These are phyloP conservation scores for Parelbella ahira DNA, from an alignment of 2,888 invertebrate genomes.

Conservation along the genomic window DNA sequence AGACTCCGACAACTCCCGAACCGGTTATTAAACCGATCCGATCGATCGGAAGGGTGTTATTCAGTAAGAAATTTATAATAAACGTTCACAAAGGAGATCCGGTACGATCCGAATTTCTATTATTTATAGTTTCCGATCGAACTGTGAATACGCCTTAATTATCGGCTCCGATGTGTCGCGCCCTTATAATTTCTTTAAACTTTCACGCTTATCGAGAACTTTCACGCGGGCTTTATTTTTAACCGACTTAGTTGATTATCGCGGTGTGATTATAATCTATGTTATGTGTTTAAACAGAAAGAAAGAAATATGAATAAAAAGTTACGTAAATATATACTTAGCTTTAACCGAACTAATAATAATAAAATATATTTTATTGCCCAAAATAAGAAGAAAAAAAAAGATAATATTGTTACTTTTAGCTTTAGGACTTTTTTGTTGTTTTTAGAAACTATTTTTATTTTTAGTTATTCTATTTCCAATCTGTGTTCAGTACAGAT, in stretches of 20 bases:
- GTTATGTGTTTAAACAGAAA: too few species aligned
- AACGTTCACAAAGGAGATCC: conserved; percentile 76
- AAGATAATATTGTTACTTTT: too few species aligned
- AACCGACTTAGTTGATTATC: conserved; percentile 32
- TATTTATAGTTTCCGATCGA: conserved; percentile 78
- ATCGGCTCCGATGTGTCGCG: conserved; percentile 66
- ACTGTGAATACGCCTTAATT: conserved; percentile 79
- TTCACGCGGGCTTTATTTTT: conserved; percentile 51
- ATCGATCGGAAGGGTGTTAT: conserved; percentile 75
- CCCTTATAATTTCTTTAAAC: conserved; percentile 61
- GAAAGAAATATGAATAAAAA: too few species aligned
- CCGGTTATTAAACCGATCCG: conserved; percentile 72
- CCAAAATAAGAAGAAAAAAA: too few species aligned
- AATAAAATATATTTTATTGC: too few species aligned
- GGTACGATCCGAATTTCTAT: conserved; percentile 72
- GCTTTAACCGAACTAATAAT: too few species aligned
- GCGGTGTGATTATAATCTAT: too few species aligned
- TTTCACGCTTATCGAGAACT: conserved; percentile 56
- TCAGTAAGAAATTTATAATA: conserved; percentile 63
- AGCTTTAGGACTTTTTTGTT: too few species aligned
- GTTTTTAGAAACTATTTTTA: too few species aligned
- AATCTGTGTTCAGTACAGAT: too few species aligned
- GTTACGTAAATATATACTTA: too few species aligned
- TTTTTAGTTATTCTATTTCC: too few species aligned
- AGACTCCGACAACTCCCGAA: conserved; percentile 54